phyloP scores from a whole-genome alignment of 1,140 invertebrate species.

The Drosophila sechellia region DNA sequence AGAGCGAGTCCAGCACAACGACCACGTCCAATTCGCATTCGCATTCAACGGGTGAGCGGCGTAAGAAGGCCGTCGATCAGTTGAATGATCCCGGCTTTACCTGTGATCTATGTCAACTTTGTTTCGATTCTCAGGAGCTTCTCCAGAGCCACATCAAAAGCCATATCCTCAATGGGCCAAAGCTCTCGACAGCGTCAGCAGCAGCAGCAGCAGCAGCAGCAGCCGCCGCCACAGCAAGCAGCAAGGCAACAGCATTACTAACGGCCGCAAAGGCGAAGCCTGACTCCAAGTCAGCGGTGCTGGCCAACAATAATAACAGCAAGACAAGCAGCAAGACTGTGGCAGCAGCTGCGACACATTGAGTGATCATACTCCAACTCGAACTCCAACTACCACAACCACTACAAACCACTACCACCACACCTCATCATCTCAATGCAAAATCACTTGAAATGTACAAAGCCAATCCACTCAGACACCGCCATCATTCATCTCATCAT shows the following conservation, averaged over 20 bases:
- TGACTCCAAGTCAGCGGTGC: conserved; percentile 27
- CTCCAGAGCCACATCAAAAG: conserved; percentile 82
- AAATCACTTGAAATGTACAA: conserved; percentile 46
- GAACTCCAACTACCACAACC: background rate
- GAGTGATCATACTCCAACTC: background rate
- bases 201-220: background rate
- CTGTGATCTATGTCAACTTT: conserved; percentile 84
- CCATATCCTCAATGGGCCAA: conserved; percentile 81
- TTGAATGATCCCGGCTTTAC: conserved; percentile 70
- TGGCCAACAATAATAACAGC: conserved; percentile 23
- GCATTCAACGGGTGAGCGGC: conserved; percentile 75
- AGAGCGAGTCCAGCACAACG: conserved; percentile 64
- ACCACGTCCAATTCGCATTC: conserved; percentile 50
- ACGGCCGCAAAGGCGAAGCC: conserved; percentile 14
- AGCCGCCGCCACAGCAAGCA: background rate
- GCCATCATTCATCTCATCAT: conserved; percentile 19
- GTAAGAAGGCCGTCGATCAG: conserved; percentile 55
- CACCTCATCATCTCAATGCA: background rate
- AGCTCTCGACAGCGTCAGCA: conserved; percentile 10
- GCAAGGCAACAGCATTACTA: background rate
- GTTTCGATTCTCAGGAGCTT: conserved; percentile 80
- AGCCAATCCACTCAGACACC: conserved; percentile 25
- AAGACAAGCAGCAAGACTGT: conserved; percentile 28
- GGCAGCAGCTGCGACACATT: conserved; percentile 15
- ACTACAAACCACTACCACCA: background rate